Conservation (phyloP, 1,140 invertebrate genomes). For the Macrosteles quadrilineatus region DNA sequence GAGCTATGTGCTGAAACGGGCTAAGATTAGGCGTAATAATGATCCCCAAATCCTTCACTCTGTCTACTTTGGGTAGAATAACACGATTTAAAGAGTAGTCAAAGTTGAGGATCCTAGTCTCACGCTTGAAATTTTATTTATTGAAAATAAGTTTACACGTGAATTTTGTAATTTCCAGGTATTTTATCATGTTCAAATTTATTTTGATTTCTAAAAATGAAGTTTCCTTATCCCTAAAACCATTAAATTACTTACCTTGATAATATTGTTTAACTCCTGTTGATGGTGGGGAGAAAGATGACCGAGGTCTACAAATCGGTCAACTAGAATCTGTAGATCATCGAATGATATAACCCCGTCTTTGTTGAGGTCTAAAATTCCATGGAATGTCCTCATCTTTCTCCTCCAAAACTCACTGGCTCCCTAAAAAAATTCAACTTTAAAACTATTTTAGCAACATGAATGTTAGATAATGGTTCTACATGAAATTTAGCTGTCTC, state of each 20-base stretch:
- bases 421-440: constrained; percentile 56
- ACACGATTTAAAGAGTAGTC: no score
- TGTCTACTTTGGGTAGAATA: no score
- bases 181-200: no score
- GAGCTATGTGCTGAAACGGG: no score
- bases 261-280: constrained; percentile 39
- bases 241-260: constrained; percentile 38
- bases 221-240: no score
- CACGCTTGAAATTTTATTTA: no score
- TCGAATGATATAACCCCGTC: constrained; percentile 81
- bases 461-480: background rate
- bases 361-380: constrained; percentile 78
- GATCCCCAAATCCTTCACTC: no score
- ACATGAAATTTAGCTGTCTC: background rate
- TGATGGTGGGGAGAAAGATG: constrained; percentile 50
- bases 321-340: constrained; percentile 71
- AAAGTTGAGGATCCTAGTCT: no score
- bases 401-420: constrained; percentile 82
- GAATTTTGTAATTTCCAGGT: no score
- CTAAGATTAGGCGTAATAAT: no score
- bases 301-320: constrained; percentile 71
- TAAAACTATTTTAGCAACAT: background rate
- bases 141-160: no score
- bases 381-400: constrained; percentile 84
- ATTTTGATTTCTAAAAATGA: no score